These are phyloP conservation scores for Notocelia uddmanniana DNA, from an alignment of 2,888 invertebrate genomes.

Conservation along the genomic window DNA sequence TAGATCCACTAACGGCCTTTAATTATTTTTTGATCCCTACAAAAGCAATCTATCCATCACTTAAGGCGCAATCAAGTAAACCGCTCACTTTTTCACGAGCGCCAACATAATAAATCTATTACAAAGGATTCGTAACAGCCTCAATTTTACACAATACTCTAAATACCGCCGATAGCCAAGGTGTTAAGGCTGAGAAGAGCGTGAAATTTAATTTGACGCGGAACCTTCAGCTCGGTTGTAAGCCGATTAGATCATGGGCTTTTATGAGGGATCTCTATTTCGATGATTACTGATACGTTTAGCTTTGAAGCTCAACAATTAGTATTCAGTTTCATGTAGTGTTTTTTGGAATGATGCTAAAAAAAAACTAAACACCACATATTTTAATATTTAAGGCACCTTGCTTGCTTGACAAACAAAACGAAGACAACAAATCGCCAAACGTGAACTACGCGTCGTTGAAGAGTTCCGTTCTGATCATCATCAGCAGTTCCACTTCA, in stretches of 20 bases:
- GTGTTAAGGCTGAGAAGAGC: slow-evolving; percentile 40
- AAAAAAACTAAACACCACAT: too few species aligned
- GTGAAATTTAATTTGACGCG: slow-evolving; percentile 45
- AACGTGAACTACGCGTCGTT: too few species aligned
- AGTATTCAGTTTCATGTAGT: too few species aligned
- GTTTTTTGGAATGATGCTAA: too few species aligned
- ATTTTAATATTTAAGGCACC: too few species aligned
- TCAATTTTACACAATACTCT: slow-evolving; percentile 36
- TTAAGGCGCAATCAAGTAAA: slow-evolving; percentile 1
- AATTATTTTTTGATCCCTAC: too few species aligned
- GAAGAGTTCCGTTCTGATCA: too few species aligned
- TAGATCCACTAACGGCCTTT: too few species aligned
- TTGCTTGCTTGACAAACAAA: too few species aligned
- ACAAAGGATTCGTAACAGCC: slow-evolving; percentile 30
- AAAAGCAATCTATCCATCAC: background rate
- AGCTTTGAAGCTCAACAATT: too few species aligned
- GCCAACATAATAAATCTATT: background rate
- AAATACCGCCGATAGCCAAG: slow-evolving; percentile 33
- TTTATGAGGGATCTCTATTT: slow-evolving; percentile 29
- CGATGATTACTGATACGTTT: background rate
- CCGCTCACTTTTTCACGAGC: slow-evolving; percentile 6
- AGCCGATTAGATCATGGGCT: slow-evolving; percentile 33
- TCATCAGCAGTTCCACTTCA: too few species aligned
- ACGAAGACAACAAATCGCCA: too few species aligned
- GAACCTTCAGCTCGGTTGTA: slow-evolving; percentile 31